phyloP scores from a whole-genome alignment of 2,888 invertebrate genomes.

The Gasteruption jaculator region DNA sequence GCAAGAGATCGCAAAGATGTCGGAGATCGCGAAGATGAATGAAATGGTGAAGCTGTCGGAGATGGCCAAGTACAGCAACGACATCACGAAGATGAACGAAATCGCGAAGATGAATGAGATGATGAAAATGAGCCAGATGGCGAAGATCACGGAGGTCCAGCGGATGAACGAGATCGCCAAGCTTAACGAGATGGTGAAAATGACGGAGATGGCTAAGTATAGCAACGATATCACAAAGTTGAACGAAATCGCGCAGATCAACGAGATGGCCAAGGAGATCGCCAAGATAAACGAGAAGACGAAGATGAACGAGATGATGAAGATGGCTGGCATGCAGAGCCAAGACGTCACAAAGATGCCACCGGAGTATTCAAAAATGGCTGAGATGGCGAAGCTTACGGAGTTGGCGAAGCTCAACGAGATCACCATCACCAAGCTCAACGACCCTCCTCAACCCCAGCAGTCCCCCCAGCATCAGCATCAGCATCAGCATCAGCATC shows the following conservation, averaged over 20 bases:
- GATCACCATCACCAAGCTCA: conserved; percentile 48
- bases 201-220: conserved; percentile 49
- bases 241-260: conserved; percentile 46
- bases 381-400: conserved; percentile 48
- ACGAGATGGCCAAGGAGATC: conserved; percentile 49
- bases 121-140: conserved; percentile 46
- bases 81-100: conserved; percentile 46
- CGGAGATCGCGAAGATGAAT: conserved; percentile 46
- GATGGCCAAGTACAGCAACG: conserved; percentile 46
- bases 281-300: conserved; percentile 49
- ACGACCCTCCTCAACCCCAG: conserved; percentile 38
- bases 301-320: conserved; percentile 49
- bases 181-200: conserved; percentile 48
- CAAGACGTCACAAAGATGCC: conserved; percentile 47
- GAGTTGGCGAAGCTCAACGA: conserved; percentile 49
- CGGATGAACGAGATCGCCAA: conserved; percentile 48
- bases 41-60: conserved; percentile 49
- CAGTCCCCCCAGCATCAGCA: no score
- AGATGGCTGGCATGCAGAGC: conserved; percentile 48
- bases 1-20: conserved; percentile 48
- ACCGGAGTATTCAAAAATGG: conserved; percentile 47
- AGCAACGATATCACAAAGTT: conserved; percentile 43
- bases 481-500: no score
- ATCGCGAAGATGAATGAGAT: conserved; percentile 43
- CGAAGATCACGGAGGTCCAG: conserved; percentile 47